phyloP scores from a whole-genome alignment of 2,113 vertebrate genomes.

The Heteronetta atricapilla region DNA sequence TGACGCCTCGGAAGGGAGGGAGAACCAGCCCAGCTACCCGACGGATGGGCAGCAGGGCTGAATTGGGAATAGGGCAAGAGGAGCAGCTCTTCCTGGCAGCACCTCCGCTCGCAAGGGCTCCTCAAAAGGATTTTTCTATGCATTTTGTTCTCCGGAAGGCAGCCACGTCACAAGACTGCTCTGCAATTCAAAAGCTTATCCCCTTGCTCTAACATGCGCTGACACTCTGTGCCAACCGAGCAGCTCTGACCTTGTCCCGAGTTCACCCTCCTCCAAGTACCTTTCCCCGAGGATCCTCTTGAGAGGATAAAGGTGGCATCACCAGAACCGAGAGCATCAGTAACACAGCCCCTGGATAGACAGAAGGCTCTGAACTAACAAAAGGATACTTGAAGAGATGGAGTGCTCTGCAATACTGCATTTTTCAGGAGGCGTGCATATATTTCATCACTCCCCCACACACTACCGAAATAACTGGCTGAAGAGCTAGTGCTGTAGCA shows the following conservation, averaged over 20 bases:
- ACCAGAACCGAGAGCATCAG: background rate
- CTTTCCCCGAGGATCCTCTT: background rate
- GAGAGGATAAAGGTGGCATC: background rate
- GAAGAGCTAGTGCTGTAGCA: background rate
- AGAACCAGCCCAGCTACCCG: background rate
- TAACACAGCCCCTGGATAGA: background rate
- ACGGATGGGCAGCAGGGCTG: background rate
- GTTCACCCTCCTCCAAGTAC: background rate
- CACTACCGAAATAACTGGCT: background rate
- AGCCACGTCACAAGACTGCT: accelerated
- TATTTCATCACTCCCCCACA: constrained; percentile 10
- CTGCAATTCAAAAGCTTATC: background rate
- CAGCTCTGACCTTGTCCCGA: background rate
- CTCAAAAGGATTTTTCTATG: background rate
- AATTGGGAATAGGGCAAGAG: background rate
- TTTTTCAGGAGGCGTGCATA: background rate
- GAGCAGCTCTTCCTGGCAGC: background rate
- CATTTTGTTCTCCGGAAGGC: background rate
- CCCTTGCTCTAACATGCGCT: background rate
- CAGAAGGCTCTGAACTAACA: background rate
- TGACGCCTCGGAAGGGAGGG: background rate
- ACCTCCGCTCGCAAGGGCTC: background rate
- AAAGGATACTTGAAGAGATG: background rate
- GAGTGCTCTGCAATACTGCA: background rate
- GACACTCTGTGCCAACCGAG: background rate